Evolutionary conservation across 2,113 vertebrate genomes (phyloP), one percentile per base, ranked within the genome.

Genomic region (Carollia perspicillata): DNA sequence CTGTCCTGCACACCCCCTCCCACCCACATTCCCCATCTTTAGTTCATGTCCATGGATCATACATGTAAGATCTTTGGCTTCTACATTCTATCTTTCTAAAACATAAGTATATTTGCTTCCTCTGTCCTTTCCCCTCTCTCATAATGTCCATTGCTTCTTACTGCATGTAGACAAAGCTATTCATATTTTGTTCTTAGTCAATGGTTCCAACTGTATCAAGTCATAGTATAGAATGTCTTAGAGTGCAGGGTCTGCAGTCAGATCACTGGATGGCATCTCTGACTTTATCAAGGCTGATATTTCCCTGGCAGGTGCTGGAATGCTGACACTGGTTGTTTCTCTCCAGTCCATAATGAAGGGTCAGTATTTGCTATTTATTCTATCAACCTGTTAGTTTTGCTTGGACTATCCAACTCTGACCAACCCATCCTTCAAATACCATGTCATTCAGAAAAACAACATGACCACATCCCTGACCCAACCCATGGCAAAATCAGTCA

Each of bases 401-500:
- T 78, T 72, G 72, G 63, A 63, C 26, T 63, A 89, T 37, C 42
- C 58, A 87, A 33, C 4, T 8, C 8, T 16, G 5, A 79, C 18
- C n/a, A 79, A 89, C 9, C 85, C 63, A 79, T 68, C 60, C 23
- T 95, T 93, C 71, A 63, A 72, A 77, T 65, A 91, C 53, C 84
- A 37, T 17, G 44, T 71, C 53, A 77, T 84, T 93, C 40, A 40
- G 35, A 85, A 93, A 80, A 80, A 78, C 71, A 87, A 10, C 30
- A 9, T 83, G 66, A 77, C 30, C 28, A 79, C 49, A 69, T 69
- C 17, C 5, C 8, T 75, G 63, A 72, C 65, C 44, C 77, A 84
- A 80, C 37, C 44, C 37, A 71, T 35, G 49, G 71, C 58, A 71
- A 75, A 90, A 87, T 93, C 84, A 92, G 92, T 95, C 35, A 94